phyloP scores from a whole-genome alignment of 92 coral and sea anemone species.

The Ricordea florida region DNA sequence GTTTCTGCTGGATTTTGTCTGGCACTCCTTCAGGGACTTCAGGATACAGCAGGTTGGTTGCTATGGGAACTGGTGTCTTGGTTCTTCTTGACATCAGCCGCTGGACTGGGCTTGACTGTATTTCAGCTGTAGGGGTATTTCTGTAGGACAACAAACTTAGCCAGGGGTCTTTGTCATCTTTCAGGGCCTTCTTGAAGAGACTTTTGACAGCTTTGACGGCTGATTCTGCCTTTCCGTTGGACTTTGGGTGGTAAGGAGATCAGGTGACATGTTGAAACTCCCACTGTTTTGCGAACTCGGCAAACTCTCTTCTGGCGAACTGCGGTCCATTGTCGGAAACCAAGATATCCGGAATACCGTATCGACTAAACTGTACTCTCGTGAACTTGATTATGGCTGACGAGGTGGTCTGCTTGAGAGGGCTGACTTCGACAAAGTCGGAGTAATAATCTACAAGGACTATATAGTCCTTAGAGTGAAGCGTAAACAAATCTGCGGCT shows the following conservation, averaged over 20 bases:
- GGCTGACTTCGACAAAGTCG: no score
- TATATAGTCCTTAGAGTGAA: conserved; percentile 40
- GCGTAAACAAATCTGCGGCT: conserved; percentile 35
- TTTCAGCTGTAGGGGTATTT: conserved; percentile 55
- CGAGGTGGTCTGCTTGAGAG: no score
- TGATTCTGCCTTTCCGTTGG: conserved; percentile 47
- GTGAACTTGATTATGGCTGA: no score
- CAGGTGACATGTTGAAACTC: conserved; percentile 19
- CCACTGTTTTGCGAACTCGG: no score
- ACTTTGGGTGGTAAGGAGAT: conserved; percentile 28
- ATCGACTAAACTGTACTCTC: no score
- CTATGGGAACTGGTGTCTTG: conserved; percentile 43
- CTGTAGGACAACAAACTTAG: conserved; percentile 36
- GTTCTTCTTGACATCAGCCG: conserved; percentile 58
- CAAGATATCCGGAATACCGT: no score
- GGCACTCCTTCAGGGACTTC: conserved; percentile 39
- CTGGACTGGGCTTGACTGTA: conserved; percentile 56
- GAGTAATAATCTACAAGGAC: no score
- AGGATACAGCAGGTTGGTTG: background rate
- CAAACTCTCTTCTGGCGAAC: no score
- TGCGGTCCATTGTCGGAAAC: no score
- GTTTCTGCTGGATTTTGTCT: conserved; percentile 23
- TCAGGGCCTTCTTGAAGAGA: conserved; percentile 57
- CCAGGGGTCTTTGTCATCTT: conserved; percentile 59
- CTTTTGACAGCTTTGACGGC: conserved; percentile 33